phyloP scores from a whole-genome alignment of 2,113 vertebrate genomes.

The Oncorhynchus nerka region DNA sequence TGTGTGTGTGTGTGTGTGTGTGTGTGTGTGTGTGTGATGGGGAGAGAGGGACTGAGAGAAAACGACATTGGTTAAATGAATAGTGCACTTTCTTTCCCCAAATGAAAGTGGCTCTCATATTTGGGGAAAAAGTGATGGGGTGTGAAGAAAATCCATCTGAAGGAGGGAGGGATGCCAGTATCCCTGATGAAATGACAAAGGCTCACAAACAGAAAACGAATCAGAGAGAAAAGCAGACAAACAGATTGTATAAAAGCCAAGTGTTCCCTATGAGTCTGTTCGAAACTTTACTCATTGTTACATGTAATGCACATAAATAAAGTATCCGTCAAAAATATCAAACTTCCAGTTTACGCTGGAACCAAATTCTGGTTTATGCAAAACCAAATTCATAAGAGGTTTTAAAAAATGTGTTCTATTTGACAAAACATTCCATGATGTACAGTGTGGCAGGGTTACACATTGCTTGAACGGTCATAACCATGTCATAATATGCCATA shows the following conservation, averaged over 20 bases:
- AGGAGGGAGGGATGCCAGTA: neutral
- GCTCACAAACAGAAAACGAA: slow-evolving; percentile 8
- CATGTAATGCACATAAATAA: no score
- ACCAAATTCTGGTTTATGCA: no score
- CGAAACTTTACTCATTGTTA: neutral
- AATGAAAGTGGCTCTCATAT: slow-evolving; percentile 53
- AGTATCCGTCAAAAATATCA: no score
- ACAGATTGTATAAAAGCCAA: slow-evolving; percentile 35
- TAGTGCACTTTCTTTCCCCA: slow-evolving; percentile 40
- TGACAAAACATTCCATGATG: no score
- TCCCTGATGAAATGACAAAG: slow-evolving; percentile 35
- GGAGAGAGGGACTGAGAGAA: slow-evolving; percentile 49
- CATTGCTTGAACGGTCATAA: no score
- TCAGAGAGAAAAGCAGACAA: slow-evolving; percentile 34
- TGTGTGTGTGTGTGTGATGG: neutral
- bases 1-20: no score
- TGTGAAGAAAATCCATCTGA: slow-evolving; percentile 42
- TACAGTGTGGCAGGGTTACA: no score
- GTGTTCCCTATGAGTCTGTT: neutral
- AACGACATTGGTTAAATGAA: slow-evolving; percentile 63
- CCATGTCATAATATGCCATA: no score
- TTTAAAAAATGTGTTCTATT: no score
- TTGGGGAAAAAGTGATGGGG: slow-evolving; percentile 43
- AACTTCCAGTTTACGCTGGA: no score
- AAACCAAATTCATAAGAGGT: no score